These are phyloP conservation scores for Drosophila kanapiae DNA, from an alignment of 1,140 invertebrate species.

Conservation along the genomic window DNA sequence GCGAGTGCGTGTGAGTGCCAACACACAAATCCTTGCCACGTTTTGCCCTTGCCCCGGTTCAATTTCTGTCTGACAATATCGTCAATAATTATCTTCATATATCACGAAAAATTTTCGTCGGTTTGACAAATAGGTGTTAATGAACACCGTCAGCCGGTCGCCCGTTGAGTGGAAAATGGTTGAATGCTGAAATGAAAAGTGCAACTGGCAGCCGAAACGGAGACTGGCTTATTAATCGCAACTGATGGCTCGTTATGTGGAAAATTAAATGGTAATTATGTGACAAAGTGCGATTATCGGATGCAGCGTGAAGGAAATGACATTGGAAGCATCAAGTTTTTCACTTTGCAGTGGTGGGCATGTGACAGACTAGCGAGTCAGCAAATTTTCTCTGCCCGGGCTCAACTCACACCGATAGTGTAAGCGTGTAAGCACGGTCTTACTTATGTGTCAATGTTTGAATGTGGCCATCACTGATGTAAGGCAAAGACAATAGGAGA, in stretches of 20 bases:
- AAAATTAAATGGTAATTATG: conserved; percentile 57
- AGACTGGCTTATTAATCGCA: conserved; percentile 52
- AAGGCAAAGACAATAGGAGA: no score
- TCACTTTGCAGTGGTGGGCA: not conserved
- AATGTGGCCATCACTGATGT: no score
- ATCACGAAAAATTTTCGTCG: conserved; percentile 65
- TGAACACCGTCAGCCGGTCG: conserved; percentile 31
- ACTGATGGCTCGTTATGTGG: conserved; percentile 55
- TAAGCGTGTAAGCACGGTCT: no score
- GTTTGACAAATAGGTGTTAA: conserved; percentile 71
- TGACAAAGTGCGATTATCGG: conserved; percentile 26
- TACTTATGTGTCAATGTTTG: no score
- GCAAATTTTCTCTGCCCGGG: no score
- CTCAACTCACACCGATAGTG: no score
- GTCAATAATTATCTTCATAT: conserved; percentile 78
- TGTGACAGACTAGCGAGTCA: no score
- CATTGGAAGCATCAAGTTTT: not conserved
- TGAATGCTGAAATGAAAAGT: conserved; percentile 35
- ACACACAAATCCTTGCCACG: conserved; percentile 9
- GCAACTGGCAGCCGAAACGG: conserved; percentile 33
- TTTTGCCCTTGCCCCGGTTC: not conserved
- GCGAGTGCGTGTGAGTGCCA: conserved; percentile 15
- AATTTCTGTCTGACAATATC: conserved; percentile 53
- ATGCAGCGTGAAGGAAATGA: conserved; percentile 5
- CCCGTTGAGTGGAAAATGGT: conserved; percentile 24